Evolutionary conservation across 2,797 vertebrate species (phyloP), one percentile per base, ranked within the genome.

Genomic region (Myotis planiceps): DNA sequence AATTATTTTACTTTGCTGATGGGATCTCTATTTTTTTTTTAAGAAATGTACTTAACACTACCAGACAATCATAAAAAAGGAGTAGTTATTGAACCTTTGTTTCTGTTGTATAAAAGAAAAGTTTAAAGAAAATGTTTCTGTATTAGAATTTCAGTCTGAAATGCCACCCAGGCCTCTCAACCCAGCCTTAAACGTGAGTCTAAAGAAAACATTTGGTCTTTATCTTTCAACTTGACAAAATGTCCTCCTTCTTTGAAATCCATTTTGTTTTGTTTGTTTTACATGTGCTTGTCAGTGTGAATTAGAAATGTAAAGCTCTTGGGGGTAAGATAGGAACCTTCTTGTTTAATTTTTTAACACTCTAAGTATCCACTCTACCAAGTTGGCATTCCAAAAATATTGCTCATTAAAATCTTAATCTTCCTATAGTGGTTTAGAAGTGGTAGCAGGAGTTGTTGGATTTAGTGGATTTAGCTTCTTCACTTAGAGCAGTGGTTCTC

Each of bases 221-320:
- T 96, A 76, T 93, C 93, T 97, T 97, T 96, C 91, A 97, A 69
- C 86, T 88, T 84, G 89, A 92, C 66, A 93, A 91, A 92, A 89
- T 65, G 66, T 75, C 89, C 58, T 71, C 75, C 84, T 86, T 37
- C 78, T 95, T 95, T 92, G 94, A 97, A 95, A 86, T 94, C 1
- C 18, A n/a, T 15, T 45, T 23, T 18, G 2, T 45, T 45, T 12
- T 45, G 42, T 42, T 18, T 29, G 66, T 92, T 93, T 91, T 80
- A 84, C 71, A 29, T 84, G 32, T 76, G 53, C 74, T 86, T 96
- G 76, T 92, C 49, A n/a, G 13, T 82, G 63, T 82, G 60, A 69
- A 72, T 92, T 87, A 89, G 66, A 91, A 95, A 86, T 60, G 21
- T 65, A 51, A 90, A 92, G n/a, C 76, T 96, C 72, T 86, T 78